Conservation (phyloP, 2,797 vertebrate species). For the Aphelocoma californica region DNA sequence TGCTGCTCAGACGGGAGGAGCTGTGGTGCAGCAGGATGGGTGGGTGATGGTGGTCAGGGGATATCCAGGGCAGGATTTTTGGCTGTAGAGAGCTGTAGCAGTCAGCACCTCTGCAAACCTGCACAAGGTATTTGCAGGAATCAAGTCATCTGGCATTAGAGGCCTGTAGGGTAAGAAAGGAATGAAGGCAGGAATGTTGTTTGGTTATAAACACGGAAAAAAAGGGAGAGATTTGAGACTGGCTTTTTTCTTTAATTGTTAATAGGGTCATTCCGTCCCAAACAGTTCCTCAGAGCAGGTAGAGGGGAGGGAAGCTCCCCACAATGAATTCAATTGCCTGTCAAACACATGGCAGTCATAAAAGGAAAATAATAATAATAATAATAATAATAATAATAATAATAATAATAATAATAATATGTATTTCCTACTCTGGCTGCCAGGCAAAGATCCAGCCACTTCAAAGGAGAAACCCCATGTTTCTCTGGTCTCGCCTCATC, state of each 20-base stretch:
- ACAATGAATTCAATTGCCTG: conserved; percentile 52
- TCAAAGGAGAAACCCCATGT: conserved; percentile 68
- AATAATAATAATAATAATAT: conserved; percentile 41
- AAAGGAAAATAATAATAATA: conserved; percentile 68
- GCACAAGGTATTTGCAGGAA: neutral
- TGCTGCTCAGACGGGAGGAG: neutral
- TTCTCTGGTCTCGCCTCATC: conserved; percentile 67
- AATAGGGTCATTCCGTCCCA: conserved; percentile 37
- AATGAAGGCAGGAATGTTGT: conserved; percentile 25
- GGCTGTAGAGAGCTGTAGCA: neutral
- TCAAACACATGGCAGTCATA: conserved; percentile 71
- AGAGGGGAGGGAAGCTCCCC: conserved; percentile 13
- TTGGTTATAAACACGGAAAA: conserved; percentile 4
- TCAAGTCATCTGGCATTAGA: conserved; percentile 22
- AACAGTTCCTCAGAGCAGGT: conserved; percentile 8
- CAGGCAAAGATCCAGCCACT: conserved; percentile 68
- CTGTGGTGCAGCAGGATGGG: neutral
- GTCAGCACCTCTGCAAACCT: neutral
- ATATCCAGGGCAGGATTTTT: neutral
- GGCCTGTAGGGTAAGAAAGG: conserved; percentile 1
- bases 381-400: conserved; percentile 63
- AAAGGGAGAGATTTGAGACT: neutral
- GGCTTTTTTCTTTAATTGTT: conserved; percentile 43
- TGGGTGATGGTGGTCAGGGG: neutral
- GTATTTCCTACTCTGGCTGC: conserved; percentile 69